Base-by-base conservation (phyloP, 2,888 invertebrate species). In the Pristionchus fissidentatus region DNA sequence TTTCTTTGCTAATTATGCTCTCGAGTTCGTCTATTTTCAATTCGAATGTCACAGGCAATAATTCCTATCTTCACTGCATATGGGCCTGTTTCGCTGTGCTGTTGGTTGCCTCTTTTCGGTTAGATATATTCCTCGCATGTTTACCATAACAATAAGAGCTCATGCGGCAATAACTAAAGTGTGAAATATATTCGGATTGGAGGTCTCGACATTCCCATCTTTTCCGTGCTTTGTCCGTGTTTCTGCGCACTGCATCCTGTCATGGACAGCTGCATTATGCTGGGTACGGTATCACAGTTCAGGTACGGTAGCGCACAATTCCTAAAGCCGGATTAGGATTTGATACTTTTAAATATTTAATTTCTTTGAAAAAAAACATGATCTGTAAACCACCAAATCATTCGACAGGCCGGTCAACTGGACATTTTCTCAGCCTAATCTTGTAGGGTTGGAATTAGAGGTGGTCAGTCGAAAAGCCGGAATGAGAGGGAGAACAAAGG, bases 231-330 rank as follows among this genome's bases (percentile, higher is more conserved):
- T 43, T 29, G 32, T 43, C 73, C 73, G 41, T 43, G 43, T 5
- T 35, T 73, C 26, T 73, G 73, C 15, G 73, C 73, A 7, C 26
- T 73, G 26, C 73, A 73, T 43, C 73, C 73, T 0, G 43, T 73
- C 26, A 10, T 73, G 26, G 73, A 73, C 26, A 43, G 73, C n/a
- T 15, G 26, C 13, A 73, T 73, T 29, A 73, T 46, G 46, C 43
- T 73, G 26, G 26, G 19, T 19, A 73, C 73, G 3, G 46, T 73
- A 3, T 73, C 73, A 19, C 73, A 73, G 46, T 73, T 73, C 73
- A 73, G 73, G 73, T 41, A 3, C 70, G 60, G 8, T 35, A 29
- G 1, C 29, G 3, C 26, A 57, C 29, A 8, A 29, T 29, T 5
- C 7, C 7, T 19, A 57, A 15, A 4, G 8, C n/a, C 3, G 8